These are phyloP conservation scores for Cetonia aurata DNA, from an alignment of 2,888 invertebrate species.

Conservation along the genomic window DNA sequence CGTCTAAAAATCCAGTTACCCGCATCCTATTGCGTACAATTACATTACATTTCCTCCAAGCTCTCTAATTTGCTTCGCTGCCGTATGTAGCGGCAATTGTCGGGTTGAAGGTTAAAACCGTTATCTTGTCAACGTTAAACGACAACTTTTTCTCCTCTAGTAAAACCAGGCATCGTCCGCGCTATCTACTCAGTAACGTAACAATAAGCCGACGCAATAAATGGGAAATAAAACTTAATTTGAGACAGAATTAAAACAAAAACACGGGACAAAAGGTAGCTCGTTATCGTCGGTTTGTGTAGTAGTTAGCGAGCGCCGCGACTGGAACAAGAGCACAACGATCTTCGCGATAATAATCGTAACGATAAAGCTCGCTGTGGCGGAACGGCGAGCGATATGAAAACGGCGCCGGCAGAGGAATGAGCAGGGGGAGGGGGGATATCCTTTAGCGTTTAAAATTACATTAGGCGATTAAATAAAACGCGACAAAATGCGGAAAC, in stretches of 20 bases:
- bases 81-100: too few relatives aligned
- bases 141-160: constrained; percentile 6
- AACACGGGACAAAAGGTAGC: constrained; percentile 23
- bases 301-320: not conserved
- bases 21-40: not conserved
- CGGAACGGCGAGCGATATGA: constrained; percentile 22
- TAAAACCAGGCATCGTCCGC: too few relatives aligned
- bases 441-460: constrained; percentile 33
- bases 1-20: too few relatives aligned
- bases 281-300: constrained; percentile 30
- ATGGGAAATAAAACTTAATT: constrained; percentile 32
- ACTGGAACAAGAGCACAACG: constrained; percentile 29
- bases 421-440: not conserved
- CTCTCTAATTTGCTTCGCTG: not conserved
- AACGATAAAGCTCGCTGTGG: constrained; percentile 15
- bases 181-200: not conserved
- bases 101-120: not conserved
- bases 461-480: constrained; percentile 29
- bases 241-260: constrained; percentile 34
- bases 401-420: not conserved
- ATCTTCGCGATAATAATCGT: constrained; percentile 34
- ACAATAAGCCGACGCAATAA: constrained; percentile 22
- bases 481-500: constrained; percentile 7
- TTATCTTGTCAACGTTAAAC: not conserved
- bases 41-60: constrained; percentile 4